A percentile compares a stretch with the other conserved stretches of the same genome.
phyloP scores from a whole-genome alignment of 2,888 invertebrate species.

The Rhogogaster chlorosoma region DNA sequence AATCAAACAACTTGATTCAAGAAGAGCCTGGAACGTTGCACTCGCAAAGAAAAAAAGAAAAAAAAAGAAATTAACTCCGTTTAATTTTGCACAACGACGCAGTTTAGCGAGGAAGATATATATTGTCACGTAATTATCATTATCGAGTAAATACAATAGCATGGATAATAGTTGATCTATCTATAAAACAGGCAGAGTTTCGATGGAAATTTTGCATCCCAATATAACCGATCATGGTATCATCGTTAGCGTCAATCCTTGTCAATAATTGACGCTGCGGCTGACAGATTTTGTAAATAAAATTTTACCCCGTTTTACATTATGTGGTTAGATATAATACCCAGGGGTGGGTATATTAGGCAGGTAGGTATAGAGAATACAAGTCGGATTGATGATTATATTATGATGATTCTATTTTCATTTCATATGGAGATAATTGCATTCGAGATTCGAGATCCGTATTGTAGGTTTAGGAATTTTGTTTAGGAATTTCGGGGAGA shows the following conservation, averaged over 20 bases:
- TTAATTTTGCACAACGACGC: not conserved
- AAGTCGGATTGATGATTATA: not conserved
- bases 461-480: not conserved
- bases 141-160: not conserved
- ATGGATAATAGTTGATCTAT: not conserved
- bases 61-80: too few species aligned
- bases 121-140: not conserved
- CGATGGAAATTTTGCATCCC: not conserved
- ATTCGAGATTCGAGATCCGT: not conserved
- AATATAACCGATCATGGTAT: not conserved
- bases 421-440: not conserved
- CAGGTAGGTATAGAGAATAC: not conserved
- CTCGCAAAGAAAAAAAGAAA: not conserved
- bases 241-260: not conserved
- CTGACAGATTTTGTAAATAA: slow-evolving; percentile 7
- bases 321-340: not conserved
- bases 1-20: slow-evolving; percentile 8
- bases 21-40: not conserved
- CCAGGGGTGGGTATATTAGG: not conserved
- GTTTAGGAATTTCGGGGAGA: not conserved
- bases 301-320: not conserved
- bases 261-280: not conserved
- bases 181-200: not conserved
- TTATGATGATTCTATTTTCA: not conserved
- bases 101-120: not conserved